A percentile compares a stretch with the other conserved stretches of the same genome.
phyloP scores from a whole-genome alignment of 2,113 vertebrate genomes.

The Otus sunia region DNA sequence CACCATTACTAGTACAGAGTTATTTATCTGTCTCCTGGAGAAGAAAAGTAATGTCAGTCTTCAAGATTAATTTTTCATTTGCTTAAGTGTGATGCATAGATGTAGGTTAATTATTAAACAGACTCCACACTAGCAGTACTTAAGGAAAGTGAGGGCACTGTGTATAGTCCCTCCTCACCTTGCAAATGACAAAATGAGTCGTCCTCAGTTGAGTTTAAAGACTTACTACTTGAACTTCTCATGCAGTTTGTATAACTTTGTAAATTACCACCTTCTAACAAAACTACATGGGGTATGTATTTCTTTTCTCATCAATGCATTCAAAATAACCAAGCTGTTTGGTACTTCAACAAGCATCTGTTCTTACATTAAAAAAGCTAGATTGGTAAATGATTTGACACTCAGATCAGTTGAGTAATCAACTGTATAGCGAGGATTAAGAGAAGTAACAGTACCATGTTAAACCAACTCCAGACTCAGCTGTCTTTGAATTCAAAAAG shows the following conservation, averaged over 20 bases:
- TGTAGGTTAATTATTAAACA: neutral
- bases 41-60: neutral
- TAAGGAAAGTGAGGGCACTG: neutral
- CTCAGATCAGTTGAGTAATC: neutral
- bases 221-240: neutral
- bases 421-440: neutral
- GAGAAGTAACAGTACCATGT: neutral
- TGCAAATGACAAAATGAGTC: neutral
- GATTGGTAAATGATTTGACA: neutral
- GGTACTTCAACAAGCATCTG: neutral
- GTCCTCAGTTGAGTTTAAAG: neutral
- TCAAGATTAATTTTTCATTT: too few species aligned
- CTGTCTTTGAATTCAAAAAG: neutral
- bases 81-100: neutral
- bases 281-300: neutral
- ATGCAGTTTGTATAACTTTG: neutral
- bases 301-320: neutral
- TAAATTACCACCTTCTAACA: neutral
- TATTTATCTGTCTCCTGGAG: neutral
- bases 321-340: neutral
- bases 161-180: neutral
- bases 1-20: neutral
- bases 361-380: neutral
- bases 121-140: neutral
- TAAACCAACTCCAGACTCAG: neutral